Conservation (phyloP, 2,113 vertebrate species). For the Nicator chloris region DNA sequence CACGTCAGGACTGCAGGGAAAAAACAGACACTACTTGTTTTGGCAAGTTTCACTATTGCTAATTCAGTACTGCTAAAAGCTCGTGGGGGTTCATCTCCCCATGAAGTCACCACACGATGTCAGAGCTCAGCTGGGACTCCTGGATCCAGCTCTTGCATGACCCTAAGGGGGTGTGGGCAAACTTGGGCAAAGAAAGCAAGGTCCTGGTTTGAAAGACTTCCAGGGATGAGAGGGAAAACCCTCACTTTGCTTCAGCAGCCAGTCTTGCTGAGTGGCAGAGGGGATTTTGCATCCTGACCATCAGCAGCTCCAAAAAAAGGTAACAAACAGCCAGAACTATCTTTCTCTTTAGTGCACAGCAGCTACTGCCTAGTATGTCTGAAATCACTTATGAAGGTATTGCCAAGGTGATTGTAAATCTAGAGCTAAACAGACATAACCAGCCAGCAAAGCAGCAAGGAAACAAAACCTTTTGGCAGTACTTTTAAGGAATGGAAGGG, state of each 20-base stretch:
- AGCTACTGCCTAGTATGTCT: rapidly evolving
- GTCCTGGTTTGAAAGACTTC: background rate
- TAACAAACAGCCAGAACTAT: background rate
- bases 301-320: background rate
- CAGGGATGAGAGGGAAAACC: background rate
- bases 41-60: background rate
- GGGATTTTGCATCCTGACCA: background rate
- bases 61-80: background rate
- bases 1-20: background rate
- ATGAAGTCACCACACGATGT: background rate
- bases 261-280: background rate
- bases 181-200: background rate
- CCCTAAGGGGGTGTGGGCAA: background rate
- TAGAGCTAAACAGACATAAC: background rate
- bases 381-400: background rate
- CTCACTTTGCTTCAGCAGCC: background rate
- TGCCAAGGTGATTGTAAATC: background rate
- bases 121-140: background rate
- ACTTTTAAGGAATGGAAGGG: background rate
- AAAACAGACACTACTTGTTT: background rate
- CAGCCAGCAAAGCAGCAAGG: background rate
- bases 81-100: background rate
- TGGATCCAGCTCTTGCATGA: background rate
- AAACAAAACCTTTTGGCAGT: rapidly evolving
- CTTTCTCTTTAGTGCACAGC: background rate